Base-by-base conservation (phyloP, 2,797 vertebrate genomes). In the Glossophaga mutica region DNA sequence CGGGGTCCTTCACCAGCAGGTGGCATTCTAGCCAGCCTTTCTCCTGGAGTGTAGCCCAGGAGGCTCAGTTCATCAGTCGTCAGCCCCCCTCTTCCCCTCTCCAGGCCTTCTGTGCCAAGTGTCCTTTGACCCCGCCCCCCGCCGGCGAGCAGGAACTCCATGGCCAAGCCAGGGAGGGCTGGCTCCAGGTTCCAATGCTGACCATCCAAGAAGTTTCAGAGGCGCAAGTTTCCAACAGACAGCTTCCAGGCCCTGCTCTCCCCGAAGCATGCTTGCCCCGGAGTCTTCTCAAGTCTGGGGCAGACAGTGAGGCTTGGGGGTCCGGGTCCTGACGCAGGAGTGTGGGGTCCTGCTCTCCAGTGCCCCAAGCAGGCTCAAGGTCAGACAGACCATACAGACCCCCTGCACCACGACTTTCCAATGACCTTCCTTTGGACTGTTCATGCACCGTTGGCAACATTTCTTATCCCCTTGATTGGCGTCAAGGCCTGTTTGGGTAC, bases 11-110 rank as follows among this genome's bases (percentile, higher is more conserved):
- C 76, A 32, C 97, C 97, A 96, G 97, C 95, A 97, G 97, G 97
- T 97, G 97, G 97, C 96, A 87, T 85, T 89, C 83, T 95, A 90
- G 96, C 81, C 90, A 91, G 97, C 16, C 19, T 95, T 96, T 94
- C 95, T 76, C 32, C 85, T 81, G 87, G 94, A 44, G 4, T 26
- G 11, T 10, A 55, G 71, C 44, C 82, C 19, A 1, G 55, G 52
- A 90, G 70, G 79, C 52, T 0, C 19, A 50, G n/a, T 65, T 34
- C 22, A 2, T 42, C 46, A 6, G 78, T 9, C 16, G 24, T 42
- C 39, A 34, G 12, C 2, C 16, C 50, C 46, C 32, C 5, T 39
- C 12, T 14, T 14, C 57, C 46, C 34, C 5, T 44, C 10, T 9
- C 77, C 29, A 11, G 68, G 21, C 19, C 29, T 52, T 83, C 37